These are phyloP conservation scores for Leguminivora glycinivorella DNA, from an alignment of 1,140 invertebrate species.

Conservation along the genomic window DNA sequence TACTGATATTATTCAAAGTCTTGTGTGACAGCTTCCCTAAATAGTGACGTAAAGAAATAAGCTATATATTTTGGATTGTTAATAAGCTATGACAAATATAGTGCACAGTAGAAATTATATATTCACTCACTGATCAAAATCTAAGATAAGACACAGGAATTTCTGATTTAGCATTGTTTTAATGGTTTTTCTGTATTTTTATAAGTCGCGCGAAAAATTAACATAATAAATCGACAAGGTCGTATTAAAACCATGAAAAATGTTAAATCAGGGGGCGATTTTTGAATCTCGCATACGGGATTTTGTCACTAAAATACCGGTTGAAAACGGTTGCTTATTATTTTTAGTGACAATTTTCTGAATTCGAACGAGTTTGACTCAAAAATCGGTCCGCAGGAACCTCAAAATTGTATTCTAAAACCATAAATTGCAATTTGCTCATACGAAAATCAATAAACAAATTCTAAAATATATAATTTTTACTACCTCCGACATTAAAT, in stretches of 20 bases:
- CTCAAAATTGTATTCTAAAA: background rate
- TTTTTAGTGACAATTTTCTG: no score
- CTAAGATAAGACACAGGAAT: background rate
- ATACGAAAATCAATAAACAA: background rate
- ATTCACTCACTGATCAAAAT: background rate
- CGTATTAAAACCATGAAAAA: no score
- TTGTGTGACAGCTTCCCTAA: background rate
- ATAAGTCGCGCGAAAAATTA: no score
- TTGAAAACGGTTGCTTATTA: no score
- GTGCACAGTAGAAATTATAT: background rate
- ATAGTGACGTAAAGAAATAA: background rate
- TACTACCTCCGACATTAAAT: slow-evolving; percentile 4
- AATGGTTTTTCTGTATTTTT: no score
- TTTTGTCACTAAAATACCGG: no score
- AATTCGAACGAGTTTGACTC: no score
- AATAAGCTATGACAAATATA: background rate
- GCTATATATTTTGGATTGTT: background rate
- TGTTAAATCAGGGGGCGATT: no score
- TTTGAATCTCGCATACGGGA: no score
- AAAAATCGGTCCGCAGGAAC: no score
- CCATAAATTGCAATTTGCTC: background rate
- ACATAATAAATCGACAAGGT: no score
- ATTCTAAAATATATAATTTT: slow-evolving; percentile 11
- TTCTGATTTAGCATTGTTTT: no score
- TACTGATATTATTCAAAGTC: background rate